A percentile compares a stretch with the other conserved stretches of the same genome.
These are phyloP conservation scores for Synanthedon formicaeformis DNA, from an alignment of 2,888 invertebrate species.

Conservation along the genomic window DNA sequence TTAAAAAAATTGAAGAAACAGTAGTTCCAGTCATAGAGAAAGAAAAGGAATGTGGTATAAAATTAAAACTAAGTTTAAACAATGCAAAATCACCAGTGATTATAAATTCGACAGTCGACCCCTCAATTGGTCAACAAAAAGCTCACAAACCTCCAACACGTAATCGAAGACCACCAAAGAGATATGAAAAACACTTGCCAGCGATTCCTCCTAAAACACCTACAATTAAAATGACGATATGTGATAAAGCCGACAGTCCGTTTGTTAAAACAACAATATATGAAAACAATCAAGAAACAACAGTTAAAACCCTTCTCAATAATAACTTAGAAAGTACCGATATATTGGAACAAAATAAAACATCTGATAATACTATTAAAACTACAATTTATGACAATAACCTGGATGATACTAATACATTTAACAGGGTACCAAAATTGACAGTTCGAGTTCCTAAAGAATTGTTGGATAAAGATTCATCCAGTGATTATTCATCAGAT, in stretches of 20 bases:
- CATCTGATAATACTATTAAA: slow-evolving; percentile 43
- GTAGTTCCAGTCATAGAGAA: slow-evolving; percentile 23
- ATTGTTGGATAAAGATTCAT: slow-evolving; percentile 64
- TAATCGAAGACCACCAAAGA: slow-evolving; percentile 50
- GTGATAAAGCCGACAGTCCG: slow-evolving; percentile 61
- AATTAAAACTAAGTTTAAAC: slow-evolving; percentile 58
- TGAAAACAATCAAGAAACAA: slow-evolving; percentile 51
- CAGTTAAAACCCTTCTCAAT: slow-evolving; percentile 45
- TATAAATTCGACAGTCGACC: slow-evolving; percentile 64
- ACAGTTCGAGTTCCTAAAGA: slow-evolving; percentile 76
- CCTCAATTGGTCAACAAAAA: slow-evolving; percentile 47
- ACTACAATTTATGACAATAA: slow-evolving; percentile 64
- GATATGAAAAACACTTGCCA: slow-evolving; percentile 44
- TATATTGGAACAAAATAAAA: slow-evolving; percentile 37
- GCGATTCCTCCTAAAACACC: slow-evolving; percentile 31
- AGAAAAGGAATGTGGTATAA: slow-evolving; percentile 58
- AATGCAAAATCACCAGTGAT: slow-evolving; percentile 63
- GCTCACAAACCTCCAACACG: slow-evolving; percentile 49
- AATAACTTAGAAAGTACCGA: slow-evolving; percentile 41
- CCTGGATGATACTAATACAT: slow-evolving; percentile 48
- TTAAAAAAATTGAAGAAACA: slow-evolving; percentile 23
- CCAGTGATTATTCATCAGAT: slow-evolving; percentile 66
- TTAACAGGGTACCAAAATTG: slow-evolving; percentile 75
- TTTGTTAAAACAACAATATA: slow-evolving; percentile 60
- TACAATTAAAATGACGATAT: slow-evolving; percentile 63